phyloP scores from a whole-genome alignment of 2,113 vertebrate species.

The Phycodurus eques region DNA sequence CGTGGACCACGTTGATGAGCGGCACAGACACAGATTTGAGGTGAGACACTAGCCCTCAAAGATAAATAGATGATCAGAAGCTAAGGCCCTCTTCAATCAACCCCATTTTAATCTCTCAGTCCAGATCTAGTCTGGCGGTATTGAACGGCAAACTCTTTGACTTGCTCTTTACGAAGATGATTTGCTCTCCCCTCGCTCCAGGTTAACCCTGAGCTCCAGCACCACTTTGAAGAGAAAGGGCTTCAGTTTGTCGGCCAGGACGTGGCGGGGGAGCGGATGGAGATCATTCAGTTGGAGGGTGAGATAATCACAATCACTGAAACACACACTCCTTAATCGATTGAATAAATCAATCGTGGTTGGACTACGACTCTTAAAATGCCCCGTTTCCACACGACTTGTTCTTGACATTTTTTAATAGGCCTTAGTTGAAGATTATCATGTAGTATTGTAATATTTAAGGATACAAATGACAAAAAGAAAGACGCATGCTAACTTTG shows the following conservation, averaged over 20 bases:
- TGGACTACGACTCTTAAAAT: background rate
- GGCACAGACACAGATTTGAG: constrained; percentile 95
- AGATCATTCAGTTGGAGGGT: constrained; percentile 91
- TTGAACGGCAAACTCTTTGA: background rate
- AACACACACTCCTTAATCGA: background rate
- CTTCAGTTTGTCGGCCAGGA: constrained; percentile 92
- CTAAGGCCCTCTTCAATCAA: background rate
- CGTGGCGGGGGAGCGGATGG: constrained; percentile 90
- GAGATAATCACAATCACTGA: constrained; percentile 24
- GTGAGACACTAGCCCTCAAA: constrained; percentile 56
- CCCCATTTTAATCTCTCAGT: background rate
- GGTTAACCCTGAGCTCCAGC: constrained; percentile 91
- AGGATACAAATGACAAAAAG: background rate
- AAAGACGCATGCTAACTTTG: too few relatives aligned
- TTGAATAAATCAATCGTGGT: background rate
- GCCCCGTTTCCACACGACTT: background rate
- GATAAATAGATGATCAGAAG: background rate
- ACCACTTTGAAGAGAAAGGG: constrained; percentile 83
- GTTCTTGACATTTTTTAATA: too few relatives aligned
- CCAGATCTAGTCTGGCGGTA: background rate
- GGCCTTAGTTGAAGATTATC: too few relatives aligned
- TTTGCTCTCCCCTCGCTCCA: constrained; percentile 38
- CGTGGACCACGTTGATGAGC: constrained; percentile 85
- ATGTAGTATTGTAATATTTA: background rate
- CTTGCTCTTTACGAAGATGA: background rate